phyloP scores from a whole-genome alignment of 1,140 invertebrate genomes.

The Temnothorax nylanderi region DNA sequence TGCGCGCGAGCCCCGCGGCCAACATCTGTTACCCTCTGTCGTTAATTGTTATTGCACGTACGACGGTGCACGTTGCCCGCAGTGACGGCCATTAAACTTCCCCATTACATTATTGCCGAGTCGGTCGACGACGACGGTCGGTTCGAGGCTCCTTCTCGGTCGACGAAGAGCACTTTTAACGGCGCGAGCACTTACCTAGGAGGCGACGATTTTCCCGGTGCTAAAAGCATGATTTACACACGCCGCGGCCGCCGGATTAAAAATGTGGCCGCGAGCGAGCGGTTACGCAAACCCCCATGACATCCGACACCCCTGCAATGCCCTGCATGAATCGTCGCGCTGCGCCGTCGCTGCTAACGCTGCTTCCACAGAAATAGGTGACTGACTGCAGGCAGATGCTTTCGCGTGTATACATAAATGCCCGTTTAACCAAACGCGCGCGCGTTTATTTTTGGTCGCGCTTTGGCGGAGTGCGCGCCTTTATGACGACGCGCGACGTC shows the following conservation, averaged over 20 bases:
- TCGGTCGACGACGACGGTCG: slow-evolving; percentile 8
- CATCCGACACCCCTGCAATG: not conserved
- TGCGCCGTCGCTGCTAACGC: not conserved
- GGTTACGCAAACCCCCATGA: slow-evolving; percentile 17
- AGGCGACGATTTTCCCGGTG: slow-evolving; percentile 2
- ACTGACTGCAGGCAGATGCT: slow-evolving; percentile 29
- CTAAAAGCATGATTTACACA: slow-evolving; percentile 35
- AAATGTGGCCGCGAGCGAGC: not conserved
- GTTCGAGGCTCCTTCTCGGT: not conserved
- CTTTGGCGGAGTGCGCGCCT: not conserved
- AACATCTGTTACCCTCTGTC: slow-evolving; percentile 65
- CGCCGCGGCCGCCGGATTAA: not conserved
- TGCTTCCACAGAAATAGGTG: slow-evolving; percentile 27
- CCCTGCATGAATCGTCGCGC: no score
- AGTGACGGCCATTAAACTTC: slow-evolving; percentile 60
- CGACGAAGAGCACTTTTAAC: slow-evolving; percentile 31
- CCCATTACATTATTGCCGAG: slow-evolving; percentile 52
- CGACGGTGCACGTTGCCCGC: slow-evolving; percentile 25
- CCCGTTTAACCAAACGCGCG: slow-evolving; percentile 11
- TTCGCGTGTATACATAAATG: not conserved
- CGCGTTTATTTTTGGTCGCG: slow-evolving; percentile 37
- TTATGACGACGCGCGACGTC: no score
- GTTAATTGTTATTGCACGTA: slow-evolving; percentile 65
- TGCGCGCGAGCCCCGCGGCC: slow-evolving; percentile 1
- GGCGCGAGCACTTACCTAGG: slow-evolving; percentile 1